Evolutionary conservation across 2,888 invertebrate genomes (phyloP).

Genomic region (Liposcelis brunnea): DNA sequence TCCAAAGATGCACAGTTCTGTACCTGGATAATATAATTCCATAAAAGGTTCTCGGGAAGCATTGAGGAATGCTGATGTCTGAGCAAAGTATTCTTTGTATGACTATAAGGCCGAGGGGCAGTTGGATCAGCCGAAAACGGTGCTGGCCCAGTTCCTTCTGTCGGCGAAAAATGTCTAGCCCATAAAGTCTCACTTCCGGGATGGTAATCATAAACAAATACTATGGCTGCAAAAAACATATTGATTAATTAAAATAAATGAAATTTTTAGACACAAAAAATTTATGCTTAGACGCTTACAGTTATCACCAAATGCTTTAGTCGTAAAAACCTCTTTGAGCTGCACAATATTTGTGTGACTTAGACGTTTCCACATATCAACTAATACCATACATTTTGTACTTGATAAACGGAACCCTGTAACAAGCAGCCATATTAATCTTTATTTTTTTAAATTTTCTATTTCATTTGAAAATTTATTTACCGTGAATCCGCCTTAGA

Average conservation of each 20-base stretch:
- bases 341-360: conserved; percentile 90
- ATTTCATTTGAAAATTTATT: conserved; percentile 13
- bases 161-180: conserved; percentile 60
- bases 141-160: conserved; percentile 32
- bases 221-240: conserved; percentile 50
- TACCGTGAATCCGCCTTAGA: conserved; percentile 71
- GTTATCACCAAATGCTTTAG: conserved; percentile 90
- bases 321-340: conserved; percentile 81
- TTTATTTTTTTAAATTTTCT: neutral
- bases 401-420: conserved; percentile 62
- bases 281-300: conserved; percentile 39
- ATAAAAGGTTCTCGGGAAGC: conserved; percentile 79
- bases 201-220: conserved; percentile 93
- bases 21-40: conserved; percentile 69
- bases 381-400: conserved; percentile 65
- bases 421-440: conserved; percentile 17
- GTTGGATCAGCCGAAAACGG: conserved; percentile 73
- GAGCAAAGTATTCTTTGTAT: conserved; percentile 65
- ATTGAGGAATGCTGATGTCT: conserved; percentile 47
- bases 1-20: too few relatives aligned
- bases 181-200: conserved; percentile 78
- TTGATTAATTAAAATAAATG: conserved; percentile 2
- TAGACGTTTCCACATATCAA: conserved; percentile 90
- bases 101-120: conserved; percentile 61
- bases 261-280: conserved; percentile 13